Base-by-base conservation (phyloP, 2,797 vertebrate genomes). In the Rhodeus uyekii region DNA sequence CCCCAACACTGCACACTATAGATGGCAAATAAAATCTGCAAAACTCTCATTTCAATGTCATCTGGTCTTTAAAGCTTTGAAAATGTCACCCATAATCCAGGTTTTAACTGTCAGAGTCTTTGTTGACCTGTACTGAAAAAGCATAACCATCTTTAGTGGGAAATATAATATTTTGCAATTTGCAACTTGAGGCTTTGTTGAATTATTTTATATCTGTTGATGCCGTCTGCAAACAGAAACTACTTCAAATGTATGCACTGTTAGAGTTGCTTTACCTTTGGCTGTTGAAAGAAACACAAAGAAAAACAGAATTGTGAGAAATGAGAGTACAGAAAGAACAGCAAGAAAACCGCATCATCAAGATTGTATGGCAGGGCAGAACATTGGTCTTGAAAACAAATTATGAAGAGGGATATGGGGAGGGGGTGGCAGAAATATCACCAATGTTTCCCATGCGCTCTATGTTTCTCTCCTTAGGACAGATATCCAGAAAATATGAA, bases 401-500 rank as follows among this genome's bases (percentile, higher is more conserved):
- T 92, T 46, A 91, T 90, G 74, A 89, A 87, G 89, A 90, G 90
- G 68, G 80, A 85, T 72, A 42, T 24, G 50, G 27, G 61, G 53
- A 76, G 67, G 44, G 64, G 82, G 36, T 24, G 80, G 63, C 73
- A 72, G 80, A 83, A 83, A 85, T 68, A 85, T 76, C 46, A 67
- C 42, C 68, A 65, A 42, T 71, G 50, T 67, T 82, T 80, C 72
- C 76, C 76, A 44, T 48, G 84, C 78, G 86, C 85, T 87, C 88
- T 83, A 86, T 82, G 63, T 65, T 24, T 85, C 61, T 86, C 73
- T 83, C 8, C 48, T 74, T 32, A 50, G 29, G 8, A 50, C 36
- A 73, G 74, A 87, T 79, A 46, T 86, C 91, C 90, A 81, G 86
- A 78, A 90, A 91, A 92, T 89, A 90, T 90, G 87, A 89, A 88